Evolutionary conservation across 2,113 vertebrate genomes (phyloP).

Genomic region (Patagioenas fasciata): DNA sequence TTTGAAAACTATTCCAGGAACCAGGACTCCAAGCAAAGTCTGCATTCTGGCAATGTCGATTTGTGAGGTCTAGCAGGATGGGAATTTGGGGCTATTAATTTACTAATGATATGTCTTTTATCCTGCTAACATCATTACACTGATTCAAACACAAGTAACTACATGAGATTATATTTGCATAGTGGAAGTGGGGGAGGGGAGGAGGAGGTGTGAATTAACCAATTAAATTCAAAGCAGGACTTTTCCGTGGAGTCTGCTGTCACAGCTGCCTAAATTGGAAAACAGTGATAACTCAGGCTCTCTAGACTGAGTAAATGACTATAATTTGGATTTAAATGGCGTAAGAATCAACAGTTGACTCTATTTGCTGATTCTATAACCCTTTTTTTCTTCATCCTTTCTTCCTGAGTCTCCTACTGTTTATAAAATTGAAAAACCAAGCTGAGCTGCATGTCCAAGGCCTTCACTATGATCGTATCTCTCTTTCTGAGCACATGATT

Average conservation of each 20-base stretch:
- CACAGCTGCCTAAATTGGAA: neutral
- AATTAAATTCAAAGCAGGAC: neutral
- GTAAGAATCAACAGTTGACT: slow-evolving; percentile 13
- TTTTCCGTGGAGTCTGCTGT: neutral
- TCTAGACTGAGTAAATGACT: slow-evolving; percentile 35
- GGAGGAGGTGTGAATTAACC: neutral
- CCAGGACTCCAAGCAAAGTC: neutral
- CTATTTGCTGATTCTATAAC: slow-evolving; percentile 32
- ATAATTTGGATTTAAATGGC: slow-evolving; percentile 58
- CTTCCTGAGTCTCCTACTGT: slow-evolving; percentile 54
- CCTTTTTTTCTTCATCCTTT: slow-evolving; percentile 56
- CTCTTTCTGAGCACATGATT: neutral
- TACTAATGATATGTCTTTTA: neutral
- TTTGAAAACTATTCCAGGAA: neutral
- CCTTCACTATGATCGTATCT: slow-evolving; percentile 46
- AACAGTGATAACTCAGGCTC: neutral
- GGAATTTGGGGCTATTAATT: neutral
- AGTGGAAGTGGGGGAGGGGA: neutral
- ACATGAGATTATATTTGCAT: neutral
- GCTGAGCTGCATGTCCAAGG: slow-evolving; percentile 57
- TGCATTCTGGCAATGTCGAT: neutral
- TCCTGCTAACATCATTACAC: neutral
- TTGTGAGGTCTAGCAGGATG: neutral
- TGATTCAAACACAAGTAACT: neutral
- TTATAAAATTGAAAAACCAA: slow-evolving; percentile 74